Percentiles rank a stretch among this genome's conserved stretches.
These are phyloP conservation scores for Phocoena sinus DNA, from an alignment of 2,113 vertebrate species.

Conservation along the genomic window DNA sequence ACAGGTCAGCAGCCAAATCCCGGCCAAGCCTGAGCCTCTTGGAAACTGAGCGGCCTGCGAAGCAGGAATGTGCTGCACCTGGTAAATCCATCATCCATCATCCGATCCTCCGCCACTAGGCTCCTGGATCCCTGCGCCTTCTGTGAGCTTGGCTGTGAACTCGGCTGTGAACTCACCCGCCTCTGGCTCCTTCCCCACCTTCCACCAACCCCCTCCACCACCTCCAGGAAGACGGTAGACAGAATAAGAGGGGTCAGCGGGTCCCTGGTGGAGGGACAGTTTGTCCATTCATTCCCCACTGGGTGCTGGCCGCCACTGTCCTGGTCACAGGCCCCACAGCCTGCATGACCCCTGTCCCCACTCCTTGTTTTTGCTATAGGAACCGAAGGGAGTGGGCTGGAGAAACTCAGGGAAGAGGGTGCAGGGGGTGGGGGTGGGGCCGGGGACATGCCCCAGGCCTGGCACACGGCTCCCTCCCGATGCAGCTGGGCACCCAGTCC, in stretches of 20 bases:
- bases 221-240: background rate
- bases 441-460: background rate
- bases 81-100: rapidly evolving
- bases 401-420: background rate
- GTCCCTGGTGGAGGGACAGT: background rate
- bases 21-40: background rate
- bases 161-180: background rate
- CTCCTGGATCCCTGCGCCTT: background rate
- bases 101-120: rapidly evolving
- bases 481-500: background rate
- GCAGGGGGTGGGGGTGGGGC: background rate
- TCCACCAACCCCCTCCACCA: background rate
- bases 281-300: background rate
- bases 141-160: background rate
- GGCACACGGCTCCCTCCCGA: background rate
- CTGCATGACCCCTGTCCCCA: too few relatives aligned
- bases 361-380: background rate
- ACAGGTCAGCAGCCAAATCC: background rate
- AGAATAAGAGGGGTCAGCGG: background rate
- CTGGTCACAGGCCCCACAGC: background rate
- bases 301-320: rapidly evolving
- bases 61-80: background rate
- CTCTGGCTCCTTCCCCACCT: background rate
- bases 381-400: background rate
- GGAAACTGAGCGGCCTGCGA: background rate